A percentile compares a stretch with the other conserved stretches of the same genome.
Evolutionary conservation across 2,888 invertebrate species (phyloP).

Genomic region (Melanophora roralis): DNA sequence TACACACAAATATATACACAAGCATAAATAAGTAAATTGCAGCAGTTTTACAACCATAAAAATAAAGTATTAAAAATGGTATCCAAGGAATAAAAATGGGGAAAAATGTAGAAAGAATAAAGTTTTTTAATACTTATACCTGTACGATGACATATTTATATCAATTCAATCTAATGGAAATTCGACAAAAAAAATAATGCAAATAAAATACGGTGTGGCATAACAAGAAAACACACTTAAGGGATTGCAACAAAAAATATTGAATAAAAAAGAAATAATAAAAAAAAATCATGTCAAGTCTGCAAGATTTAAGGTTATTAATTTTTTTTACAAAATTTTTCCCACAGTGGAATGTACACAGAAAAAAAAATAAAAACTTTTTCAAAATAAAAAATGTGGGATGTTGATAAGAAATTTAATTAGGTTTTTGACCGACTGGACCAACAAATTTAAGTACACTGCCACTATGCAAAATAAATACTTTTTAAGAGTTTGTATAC

Average conservation of each 20-base stretch:
- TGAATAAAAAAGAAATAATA: background rate
- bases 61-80: background rate
- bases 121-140: background rate
- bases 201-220: conserved; percentile 42
- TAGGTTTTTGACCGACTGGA: too few species aligned
- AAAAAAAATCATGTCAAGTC: conserved; percentile 11
- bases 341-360: background rate
- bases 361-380: too few species aligned
- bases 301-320: conserved; percentile 4
- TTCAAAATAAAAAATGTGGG: too few species aligned
- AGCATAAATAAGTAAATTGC: background rate
- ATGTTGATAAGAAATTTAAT: too few species aligned
- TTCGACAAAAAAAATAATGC: conserved; percentile 32
- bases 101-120: conserved; percentile 11
- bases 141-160: conserved; percentile 38
- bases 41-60: background rate
- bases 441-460: too few species aligned
- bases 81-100: background rate
- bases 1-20: background rate
- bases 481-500: too few species aligned
- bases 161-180: conserved; percentile 18
- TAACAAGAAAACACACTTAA: conserved; percentile 30
- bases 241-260: background rate
- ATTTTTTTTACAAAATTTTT: background rate
- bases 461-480: too few species aligned